Conservation (phyloP, 2,797 vertebrate species). For the Echiichthys vipera region DNA sequence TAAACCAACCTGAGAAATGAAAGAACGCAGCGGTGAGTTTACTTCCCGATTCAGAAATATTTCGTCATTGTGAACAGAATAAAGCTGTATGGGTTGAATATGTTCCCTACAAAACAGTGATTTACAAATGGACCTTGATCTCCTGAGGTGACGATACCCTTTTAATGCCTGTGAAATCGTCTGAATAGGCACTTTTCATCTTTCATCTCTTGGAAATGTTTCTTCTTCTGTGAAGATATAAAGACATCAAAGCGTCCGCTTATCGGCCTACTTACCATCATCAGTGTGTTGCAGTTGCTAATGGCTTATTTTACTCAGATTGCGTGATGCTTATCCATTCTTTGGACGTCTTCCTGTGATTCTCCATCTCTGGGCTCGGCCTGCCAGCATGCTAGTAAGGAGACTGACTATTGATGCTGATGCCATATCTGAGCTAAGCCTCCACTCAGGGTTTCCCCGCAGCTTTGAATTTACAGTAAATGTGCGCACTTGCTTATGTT, state of each 20-base stretch:
- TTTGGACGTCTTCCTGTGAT: conserved; percentile 52
- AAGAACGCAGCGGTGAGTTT: not conserved
- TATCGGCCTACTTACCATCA: conserved; percentile 16
- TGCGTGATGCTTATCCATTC: conserved; percentile 35
- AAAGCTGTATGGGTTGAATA: not conserved
- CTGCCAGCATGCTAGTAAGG: conserved; percentile 27
- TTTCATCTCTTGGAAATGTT: conserved; percentile 32
- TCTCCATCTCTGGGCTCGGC: conserved; percentile 31
- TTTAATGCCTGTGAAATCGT: conserved; percentile 8
- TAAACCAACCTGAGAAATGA: conserved; percentile 5
- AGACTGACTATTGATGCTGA: conserved; percentile 39
- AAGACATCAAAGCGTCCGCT: conserved; percentile 9
- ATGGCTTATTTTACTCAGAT: conserved; percentile 49
- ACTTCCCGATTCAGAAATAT: not conserved
- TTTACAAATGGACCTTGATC: conserved; percentile 19
- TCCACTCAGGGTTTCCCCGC: conserved; percentile 33
- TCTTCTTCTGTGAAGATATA: conserved; percentile 19
- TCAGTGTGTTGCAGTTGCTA: conserved; percentile 36
- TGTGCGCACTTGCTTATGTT: conserved; percentile 7
- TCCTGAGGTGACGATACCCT: not conserved
- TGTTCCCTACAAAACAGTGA: not conserved
- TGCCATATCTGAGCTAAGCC: conserved; percentile 48
- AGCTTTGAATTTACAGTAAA: conserved; percentile 40
- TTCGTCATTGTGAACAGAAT: not conserved
- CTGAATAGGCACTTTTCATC: conserved; percentile 23